Evolutionary conservation across 2,113 vertebrate species (phyloP).

Genomic region (Miniopterus natalensis): DNA sequence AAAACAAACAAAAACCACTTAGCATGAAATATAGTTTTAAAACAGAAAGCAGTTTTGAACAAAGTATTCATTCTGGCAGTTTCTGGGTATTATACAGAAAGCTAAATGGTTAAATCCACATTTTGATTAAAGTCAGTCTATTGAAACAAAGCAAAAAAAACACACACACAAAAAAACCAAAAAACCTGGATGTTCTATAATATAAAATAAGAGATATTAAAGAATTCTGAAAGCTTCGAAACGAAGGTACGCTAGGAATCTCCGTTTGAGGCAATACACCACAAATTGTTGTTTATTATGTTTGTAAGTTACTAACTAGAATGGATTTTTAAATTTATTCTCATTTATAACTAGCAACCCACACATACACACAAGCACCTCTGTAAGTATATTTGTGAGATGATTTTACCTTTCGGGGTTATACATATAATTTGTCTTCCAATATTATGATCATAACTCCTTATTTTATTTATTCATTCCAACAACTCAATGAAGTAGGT

Average conservation of each 20-base stretch:
- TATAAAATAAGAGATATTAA: not conserved
- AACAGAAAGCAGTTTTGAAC: not conserved
- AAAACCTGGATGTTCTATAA: not conserved
- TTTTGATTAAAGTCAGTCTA: not conserved
- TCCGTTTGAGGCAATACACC: not conserved
- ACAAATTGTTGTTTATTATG: not conserved
- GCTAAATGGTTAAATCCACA: not conserved
- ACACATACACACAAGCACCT: not conserved
- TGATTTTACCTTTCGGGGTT: constrained; percentile 2
- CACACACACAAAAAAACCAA: not conserved
- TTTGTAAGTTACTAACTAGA: not conserved
- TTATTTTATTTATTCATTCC: constrained; percentile 29
- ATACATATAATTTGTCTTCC: not conserved
- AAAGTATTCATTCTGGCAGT: not conserved
- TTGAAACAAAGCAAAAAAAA: constrained; percentile 5
- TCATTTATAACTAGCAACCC: not conserved
- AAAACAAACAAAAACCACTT: not conserved
- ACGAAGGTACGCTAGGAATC: not conserved
- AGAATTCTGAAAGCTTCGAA: not conserved
- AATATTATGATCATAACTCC: not conserved
- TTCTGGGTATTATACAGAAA: not conserved
- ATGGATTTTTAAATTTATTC: not conserved
- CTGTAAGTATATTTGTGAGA: not conserved
- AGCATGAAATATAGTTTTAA: not conserved
- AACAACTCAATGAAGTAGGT: not conserved